A percentile compares a stretch with the other conserved stretches of the same genome.
Evolutionary conservation across 2,797 vertebrate genomes (phyloP).

Genomic region (Eulemur coronatus): DNA sequence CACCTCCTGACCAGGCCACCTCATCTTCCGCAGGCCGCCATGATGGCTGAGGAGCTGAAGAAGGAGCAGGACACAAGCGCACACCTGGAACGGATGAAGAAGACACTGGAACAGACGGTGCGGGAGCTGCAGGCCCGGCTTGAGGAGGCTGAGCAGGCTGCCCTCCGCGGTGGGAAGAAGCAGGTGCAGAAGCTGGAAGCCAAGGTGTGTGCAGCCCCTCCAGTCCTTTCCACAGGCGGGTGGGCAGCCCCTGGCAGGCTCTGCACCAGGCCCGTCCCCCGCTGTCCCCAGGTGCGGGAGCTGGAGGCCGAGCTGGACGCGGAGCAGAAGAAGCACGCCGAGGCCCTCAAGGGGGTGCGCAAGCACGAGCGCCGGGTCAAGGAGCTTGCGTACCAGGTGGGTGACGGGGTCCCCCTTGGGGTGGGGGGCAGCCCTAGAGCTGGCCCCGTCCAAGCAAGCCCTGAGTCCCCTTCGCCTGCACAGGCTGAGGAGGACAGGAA

Average conservation of each 20-base stretch:
- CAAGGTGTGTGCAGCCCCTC: constrained; percentile 84
- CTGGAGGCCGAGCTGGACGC: constrained; percentile 91
- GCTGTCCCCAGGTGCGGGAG: constrained; percentile 88
- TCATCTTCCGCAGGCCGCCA: constrained; percentile 87
- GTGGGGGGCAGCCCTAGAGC: rapidly evolving
- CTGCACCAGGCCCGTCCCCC: not conserved
- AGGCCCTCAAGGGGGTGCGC: constrained; percentile 92
- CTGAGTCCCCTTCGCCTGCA: not conserved
- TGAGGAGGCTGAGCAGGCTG: constrained; percentile 95
- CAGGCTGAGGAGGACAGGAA: constrained; percentile 95
- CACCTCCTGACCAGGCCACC: not conserved
- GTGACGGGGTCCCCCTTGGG: not conserved
- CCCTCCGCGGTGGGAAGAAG: constrained; percentile 96
- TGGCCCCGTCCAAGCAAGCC: not conserved
- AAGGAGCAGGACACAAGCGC: constrained; percentile 95
- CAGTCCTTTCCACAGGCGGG: not conserved
- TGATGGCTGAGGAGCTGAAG: constrained; percentile 98
- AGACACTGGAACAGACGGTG: constrained; percentile 96
- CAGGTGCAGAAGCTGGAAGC: constrained; percentile 96
- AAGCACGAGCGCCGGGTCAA: constrained; percentile 94
- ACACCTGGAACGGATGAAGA: constrained; percentile 96
- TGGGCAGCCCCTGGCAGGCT: not conserved
- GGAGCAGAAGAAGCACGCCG: constrained; percentile 90
- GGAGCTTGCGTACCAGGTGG: constrained; percentile 93
- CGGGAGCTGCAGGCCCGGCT: constrained; percentile 95